Evolutionary conservation across 2,797 vertebrate species (phyloP), one percentile per base, ranked within the genome.

Genomic region (Austrolebias charrua): DNA sequence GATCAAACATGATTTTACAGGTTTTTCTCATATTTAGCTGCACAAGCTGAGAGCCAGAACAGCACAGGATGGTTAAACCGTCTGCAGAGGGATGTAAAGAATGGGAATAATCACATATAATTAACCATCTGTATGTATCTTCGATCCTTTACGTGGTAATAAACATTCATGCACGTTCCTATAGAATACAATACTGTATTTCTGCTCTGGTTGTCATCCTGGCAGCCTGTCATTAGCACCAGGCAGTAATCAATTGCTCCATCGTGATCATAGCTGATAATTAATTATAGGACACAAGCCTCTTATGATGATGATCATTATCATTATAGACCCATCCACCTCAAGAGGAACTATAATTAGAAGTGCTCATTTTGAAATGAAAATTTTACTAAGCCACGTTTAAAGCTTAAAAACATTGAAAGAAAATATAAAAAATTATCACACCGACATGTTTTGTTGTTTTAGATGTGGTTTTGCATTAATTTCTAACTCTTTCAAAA

Each of bases 231-330:
- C 53, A 63, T 67, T 54, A 54, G 33, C 14, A 46, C 47, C 45
- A 68, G 46, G 35, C 44, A 55, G 55, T 54, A 63, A 76, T 76
- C 63, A 79, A 24, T 53, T 58, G 20, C 38, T 55, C 74, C 56
- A 70, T 69, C 66, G 52, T 63, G 61, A 60, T 58, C 40, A 75
- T 79, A 20, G 56, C 14, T 73, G 55, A 79, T 65, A 65, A 71
- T 18, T 78, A 66, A 78, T 75, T 66, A 69, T 59, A 24, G 24
- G 28, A 59, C 38, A 78, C 48, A 55, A 63, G 49, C 13, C 61
- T 68, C 48, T 55, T 60, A 61, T 66, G 31, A 66, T 71, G 33
- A 72, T 63, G 4, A 74, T 55, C 28, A 64, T 69, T 55, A 63
- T 66, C n/a, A 63, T 78, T 51, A 75, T 60, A 70, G 53, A 67